phyloP scores from a whole-genome alignment of 2,888 invertebrate genomes.

The Brachylomia viminalis region DNA sequence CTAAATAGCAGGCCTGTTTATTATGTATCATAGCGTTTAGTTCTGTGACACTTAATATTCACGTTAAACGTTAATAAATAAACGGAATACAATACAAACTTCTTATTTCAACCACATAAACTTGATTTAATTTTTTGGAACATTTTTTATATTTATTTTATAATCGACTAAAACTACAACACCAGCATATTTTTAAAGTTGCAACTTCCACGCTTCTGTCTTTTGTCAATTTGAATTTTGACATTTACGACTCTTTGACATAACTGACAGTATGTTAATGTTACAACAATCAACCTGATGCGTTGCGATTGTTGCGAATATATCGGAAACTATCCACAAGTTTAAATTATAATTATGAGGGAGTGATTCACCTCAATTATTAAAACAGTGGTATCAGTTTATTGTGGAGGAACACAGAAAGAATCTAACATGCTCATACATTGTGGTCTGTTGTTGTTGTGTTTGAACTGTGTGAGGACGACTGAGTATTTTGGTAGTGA shows the following conservation, averaged over 20 bases:
- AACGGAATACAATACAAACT: neutral
- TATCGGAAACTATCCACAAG: constrained; percentile 47
- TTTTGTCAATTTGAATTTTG: constrained; percentile 45
- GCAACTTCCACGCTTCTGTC: constrained; percentile 17
- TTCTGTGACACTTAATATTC: neutral
- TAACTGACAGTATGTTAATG: constrained; percentile 15
- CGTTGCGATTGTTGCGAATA: constrained; percentile 43
- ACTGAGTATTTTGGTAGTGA: constrained; percentile 67
- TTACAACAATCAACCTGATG: constrained; percentile 52
- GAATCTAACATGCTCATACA: constrained; percentile 73
- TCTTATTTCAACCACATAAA: neutral
- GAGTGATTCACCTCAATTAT: constrained; percentile 42
- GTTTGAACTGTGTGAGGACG: constrained; percentile 76
- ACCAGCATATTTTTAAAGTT: constrained; percentile 18
- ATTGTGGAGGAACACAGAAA: constrained; percentile 18
- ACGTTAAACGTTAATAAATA: neutral
- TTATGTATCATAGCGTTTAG: too few relatives aligned
- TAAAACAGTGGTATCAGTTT: constrained; percentile 53
- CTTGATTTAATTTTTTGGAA: too few relatives aligned
- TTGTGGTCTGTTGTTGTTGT: constrained; percentile 76
- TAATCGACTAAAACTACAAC: constrained; percentile 1
- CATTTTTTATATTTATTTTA: neutral
- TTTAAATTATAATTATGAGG: constrained; percentile 55
- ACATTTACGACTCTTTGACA: constrained; percentile 24
- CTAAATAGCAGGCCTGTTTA: neutral